phyloP scores from a whole-genome alignment of 2,888 invertebrate genomes.

The Drosophila greeni region DNA sequence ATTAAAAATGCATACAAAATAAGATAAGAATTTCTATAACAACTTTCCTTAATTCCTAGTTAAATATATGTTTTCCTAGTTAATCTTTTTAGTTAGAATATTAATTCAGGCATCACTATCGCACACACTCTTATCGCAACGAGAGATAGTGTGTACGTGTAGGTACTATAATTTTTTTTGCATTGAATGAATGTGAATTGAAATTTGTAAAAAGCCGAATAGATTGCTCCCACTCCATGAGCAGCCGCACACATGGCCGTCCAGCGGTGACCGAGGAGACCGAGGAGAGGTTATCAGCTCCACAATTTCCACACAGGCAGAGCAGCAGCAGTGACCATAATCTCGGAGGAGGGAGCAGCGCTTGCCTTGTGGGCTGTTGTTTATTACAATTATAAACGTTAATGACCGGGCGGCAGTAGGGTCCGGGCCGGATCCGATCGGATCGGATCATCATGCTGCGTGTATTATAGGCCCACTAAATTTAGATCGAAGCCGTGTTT shows the following conservation, averaged over 20 bases:
- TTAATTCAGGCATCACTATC: constrained; percentile 8
- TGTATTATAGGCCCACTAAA: constrained; percentile 45
- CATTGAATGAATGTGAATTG: constrained; percentile 63
- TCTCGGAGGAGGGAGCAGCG: constrained; percentile 22
- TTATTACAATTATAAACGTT: constrained; percentile 37
- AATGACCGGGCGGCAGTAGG: constrained; percentile 23
- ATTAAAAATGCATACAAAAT: too few species aligned
- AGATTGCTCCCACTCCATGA: constrained; percentile 25
- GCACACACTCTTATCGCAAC: constrained; percentile 23
- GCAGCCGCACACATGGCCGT: constrained; percentile 27
- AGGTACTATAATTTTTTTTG: constrained; percentile 37
- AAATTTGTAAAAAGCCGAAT: constrained; percentile 58
- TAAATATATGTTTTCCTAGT: not conserved
- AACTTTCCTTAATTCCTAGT: not conserved
- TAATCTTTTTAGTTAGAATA: not conserved
- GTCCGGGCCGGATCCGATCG: constrained; percentile 6
- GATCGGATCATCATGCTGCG: constrained; percentile 35
- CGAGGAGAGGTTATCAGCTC: constrained; percentile 38
- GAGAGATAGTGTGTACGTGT: constrained; percentile 9
- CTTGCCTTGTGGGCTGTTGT: constrained; percentile 28
- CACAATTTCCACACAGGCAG: constrained; percentile 38
- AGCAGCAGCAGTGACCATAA: constrained; percentile 3
- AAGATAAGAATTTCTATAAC: not conserved
- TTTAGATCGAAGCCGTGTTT: constrained; percentile 37
- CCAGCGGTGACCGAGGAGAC: constrained; percentile 5